Evolutionary conservation across 2,797 vertebrate genomes (phyloP).

Genomic region (Alouatta caraya): DNA sequence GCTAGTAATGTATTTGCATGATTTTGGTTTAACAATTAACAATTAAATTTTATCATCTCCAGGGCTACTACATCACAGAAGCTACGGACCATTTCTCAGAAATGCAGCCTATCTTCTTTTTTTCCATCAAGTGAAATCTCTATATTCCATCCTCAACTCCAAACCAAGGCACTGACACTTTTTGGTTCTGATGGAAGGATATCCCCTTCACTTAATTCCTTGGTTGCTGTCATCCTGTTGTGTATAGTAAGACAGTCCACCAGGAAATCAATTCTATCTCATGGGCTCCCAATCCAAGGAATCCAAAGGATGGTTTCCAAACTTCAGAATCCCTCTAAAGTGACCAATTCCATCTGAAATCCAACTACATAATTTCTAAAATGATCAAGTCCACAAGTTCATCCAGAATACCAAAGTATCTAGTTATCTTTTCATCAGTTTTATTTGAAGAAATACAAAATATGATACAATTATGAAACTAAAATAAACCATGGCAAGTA

Average conservation of each 20-base stretch:
- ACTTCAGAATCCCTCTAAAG: background rate
- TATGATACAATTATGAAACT: background rate
- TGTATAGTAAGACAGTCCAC: background rate
- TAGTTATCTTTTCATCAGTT: background rate
- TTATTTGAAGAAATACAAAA: constrained; percentile 14
- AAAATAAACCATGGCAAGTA: background rate
- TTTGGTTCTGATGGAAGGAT: background rate
- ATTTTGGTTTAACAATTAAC: constrained; percentile 30
- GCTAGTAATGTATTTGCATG: background rate
- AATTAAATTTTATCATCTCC: constrained; percentile 12
- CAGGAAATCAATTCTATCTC: background rate
- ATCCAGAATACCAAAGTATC: background rate
- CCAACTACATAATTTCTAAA: background rate
- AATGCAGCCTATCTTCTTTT: background rate
- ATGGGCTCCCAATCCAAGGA: background rate
- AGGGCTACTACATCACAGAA: background rate
- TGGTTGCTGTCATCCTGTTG: background rate
- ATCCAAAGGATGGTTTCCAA: background rate
- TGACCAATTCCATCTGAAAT: background rate
- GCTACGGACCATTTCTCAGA: background rate
- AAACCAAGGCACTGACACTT: background rate
- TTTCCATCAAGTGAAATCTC: background rate
- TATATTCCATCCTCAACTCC: background rate
- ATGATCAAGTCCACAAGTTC: background rate
- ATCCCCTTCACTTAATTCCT: background rate